These are phyloP conservation scores for Anthrax anthrax DNA, from an alignment of 2,888 invertebrate species.

Conservation along the genomic window DNA sequence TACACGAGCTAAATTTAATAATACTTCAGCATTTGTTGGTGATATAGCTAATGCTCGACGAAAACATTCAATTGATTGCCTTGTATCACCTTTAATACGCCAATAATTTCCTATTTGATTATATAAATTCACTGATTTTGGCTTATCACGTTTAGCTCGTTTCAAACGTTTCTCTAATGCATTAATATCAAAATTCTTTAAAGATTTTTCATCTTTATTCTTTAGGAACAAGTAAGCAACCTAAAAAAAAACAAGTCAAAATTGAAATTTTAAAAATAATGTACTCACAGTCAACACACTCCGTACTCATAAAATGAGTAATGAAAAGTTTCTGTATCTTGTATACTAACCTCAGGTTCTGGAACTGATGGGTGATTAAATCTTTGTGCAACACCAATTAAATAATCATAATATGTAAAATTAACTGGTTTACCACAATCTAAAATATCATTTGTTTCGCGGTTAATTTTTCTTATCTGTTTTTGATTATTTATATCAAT, in stretches of 20 bases:
- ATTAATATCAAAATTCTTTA: conserved; percentile 58
- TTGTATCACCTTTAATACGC: conserved; percentile 77
- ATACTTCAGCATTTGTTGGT: conserved; percentile 74
- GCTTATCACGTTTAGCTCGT: conserved; percentile 69
- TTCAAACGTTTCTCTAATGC: conserved; percentile 57
- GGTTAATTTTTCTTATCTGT: conserved; percentile 11
- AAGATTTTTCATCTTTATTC: conserved; percentile 37
- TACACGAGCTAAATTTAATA: conserved; percentile 71
- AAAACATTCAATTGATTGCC: conserved; percentile 80
- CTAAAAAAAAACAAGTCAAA: conserved; percentile 19
- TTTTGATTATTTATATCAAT: not conserved
- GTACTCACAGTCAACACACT: too few relatives aligned
- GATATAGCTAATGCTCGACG: conserved; percentile 70
- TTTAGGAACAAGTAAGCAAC: conserved; percentile 60
- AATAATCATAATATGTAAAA: conserved; percentile 77
- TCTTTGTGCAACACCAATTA: conserved; percentile 71
- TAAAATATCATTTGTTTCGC: conserved; percentile 43
- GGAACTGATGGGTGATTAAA: conserved; percentile 71
- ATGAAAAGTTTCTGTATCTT: too few relatives aligned
- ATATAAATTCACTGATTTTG: conserved; percentile 68
- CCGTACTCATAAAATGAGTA: conserved; percentile 2
- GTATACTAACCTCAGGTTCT: conserved; percentile 60
- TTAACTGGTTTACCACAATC: conserved; percentile 78
- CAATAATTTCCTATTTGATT: conserved; percentile 88
- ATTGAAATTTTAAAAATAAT: not conserved